Evolutionary conservation across 2,888 invertebrate genomes (phyloP).

Genomic region (Phrixothrix hirtus): DNA sequence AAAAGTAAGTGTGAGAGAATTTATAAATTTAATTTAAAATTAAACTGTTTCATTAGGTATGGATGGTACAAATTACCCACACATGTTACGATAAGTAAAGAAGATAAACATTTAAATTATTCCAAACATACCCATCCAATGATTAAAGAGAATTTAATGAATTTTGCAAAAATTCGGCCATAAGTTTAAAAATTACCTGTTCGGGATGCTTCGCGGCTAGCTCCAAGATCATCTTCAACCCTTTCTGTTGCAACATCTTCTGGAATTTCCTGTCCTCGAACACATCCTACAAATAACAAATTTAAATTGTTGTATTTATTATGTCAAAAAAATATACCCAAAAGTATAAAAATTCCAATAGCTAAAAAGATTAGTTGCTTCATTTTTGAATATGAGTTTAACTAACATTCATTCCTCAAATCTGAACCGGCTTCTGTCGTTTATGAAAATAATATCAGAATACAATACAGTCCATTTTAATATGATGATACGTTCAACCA

Average conservation of each 20-base stretch:
- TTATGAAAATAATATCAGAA: neutral
- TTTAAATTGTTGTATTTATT: no score
- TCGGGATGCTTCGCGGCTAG: conserved; percentile 84
- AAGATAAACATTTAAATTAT: conserved; percentile 53
- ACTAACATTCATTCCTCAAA: no score
- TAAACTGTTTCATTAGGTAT: no score
- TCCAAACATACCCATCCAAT: conserved; percentile 56
- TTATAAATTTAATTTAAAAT: no score
- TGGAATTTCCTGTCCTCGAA: conserved; percentile 57
- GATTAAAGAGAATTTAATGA: conserved; percentile 50
- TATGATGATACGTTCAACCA: conserved; percentile 35
- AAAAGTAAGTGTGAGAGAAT: conserved; percentile 47
- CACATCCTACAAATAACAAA: conserved; percentile 42
- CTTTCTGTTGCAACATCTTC: conserved; percentile 64
- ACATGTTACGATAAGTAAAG: no score
- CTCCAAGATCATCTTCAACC: conserved; percentile 79
- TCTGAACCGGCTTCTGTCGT: no score
- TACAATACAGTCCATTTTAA: neutral
- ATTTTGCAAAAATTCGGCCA: conserved; percentile 50
- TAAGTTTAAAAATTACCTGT: conserved; percentile 68
- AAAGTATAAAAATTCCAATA: conserved; percentile 44
- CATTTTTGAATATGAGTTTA: no score
- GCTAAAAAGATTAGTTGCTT: conserved; percentile 47
- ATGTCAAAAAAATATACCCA: no score
- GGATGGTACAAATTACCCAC: conserved; percentile 51